Evolutionary conservation across 2,797 vertebrate genomes (phyloP).

Genomic region (Gallinago solitaria): DNA sequence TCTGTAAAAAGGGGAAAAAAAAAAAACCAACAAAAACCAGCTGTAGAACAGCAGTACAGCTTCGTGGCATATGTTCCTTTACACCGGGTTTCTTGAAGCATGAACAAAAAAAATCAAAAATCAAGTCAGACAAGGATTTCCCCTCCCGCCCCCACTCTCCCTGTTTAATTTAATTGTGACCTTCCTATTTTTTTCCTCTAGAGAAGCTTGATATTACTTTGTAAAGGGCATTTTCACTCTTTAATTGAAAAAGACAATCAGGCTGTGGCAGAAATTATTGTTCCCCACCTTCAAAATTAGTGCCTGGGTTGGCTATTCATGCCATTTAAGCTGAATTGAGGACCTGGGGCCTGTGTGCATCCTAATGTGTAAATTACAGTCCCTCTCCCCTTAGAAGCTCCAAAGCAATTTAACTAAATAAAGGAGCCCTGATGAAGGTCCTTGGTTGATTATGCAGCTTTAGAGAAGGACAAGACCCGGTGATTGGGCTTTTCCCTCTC

Average conservation of each 20-base stretch:
- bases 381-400: neutral
- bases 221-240: conserved; percentile 51
- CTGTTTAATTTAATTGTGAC: conserved; percentile 51
- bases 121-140: neutral
- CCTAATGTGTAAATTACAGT: conserved; percentile 32
- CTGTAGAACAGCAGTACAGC: conserved; percentile 8
- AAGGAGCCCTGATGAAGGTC: neutral
- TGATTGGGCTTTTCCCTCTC: neutral
- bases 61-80: neutral
- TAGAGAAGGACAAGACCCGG: neutral
- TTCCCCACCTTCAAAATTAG: conserved; percentile 51
- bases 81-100: neutral
- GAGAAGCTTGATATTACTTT: conserved; percentile 56
- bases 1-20: neutral
- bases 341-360: neutral
- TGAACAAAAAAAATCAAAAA: neutral
- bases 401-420: neutral
- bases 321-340: neutral
- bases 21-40: neutral
- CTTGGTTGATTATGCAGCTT: neutral
- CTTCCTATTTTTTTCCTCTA: conserved; percentile 55
- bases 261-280: conserved; percentile 45
- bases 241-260: conserved; percentile 67
- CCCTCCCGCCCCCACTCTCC: fast-evolving
- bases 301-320: conserved; percentile 25